phyloP scores from a whole-genome alignment of 2,888 invertebrate species.

The Oscheius sp. region DNA sequence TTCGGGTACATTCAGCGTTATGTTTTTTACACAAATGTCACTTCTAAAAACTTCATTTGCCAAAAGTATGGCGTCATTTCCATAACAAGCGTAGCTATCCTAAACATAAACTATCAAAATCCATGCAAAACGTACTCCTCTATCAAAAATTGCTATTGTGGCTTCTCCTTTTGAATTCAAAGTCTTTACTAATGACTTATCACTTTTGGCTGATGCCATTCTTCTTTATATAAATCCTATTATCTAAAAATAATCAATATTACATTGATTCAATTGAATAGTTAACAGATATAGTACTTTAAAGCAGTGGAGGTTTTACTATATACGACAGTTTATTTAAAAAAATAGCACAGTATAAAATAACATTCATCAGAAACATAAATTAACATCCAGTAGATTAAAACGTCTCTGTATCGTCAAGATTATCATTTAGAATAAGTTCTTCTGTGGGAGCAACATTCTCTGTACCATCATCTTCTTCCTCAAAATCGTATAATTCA shows the following conservation, averaged over 20 bases:
- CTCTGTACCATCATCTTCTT: constrained; percentile 2
- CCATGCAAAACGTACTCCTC: constrained; percentile 43
- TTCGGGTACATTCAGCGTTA: constrained; percentile 32
- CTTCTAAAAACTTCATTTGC: constrained; percentile 65
- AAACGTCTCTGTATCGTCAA: constrained; percentile 32
- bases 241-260: background rate
- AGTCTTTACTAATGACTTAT: constrained; percentile 53
- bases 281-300: too few species aligned
- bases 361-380: background rate
- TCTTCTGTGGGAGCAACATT: constrained; percentile 11
- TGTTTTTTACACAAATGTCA: constrained; percentile 58
- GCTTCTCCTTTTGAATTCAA: constrained; percentile 52
- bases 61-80: constrained; percentile 62
- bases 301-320: background rate
- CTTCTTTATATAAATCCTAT: background rate
- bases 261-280: background rate
- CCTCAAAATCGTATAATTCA: background rate
- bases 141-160: constrained; percentile 62
- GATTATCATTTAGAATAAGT: background rate
- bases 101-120: constrained; percentile 59
- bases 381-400: background rate
- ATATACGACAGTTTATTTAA: background rate
- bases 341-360: background rate
- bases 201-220: constrained; percentile 39
- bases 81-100: constrained; percentile 61